A percentile compares a stretch with the other conserved stretches of the same genome.
These are phyloP conservation scores for Enteromius treurensis DNA, from an alignment of 2,797 vertebrate genomes.

Conservation along the genomic window DNA sequence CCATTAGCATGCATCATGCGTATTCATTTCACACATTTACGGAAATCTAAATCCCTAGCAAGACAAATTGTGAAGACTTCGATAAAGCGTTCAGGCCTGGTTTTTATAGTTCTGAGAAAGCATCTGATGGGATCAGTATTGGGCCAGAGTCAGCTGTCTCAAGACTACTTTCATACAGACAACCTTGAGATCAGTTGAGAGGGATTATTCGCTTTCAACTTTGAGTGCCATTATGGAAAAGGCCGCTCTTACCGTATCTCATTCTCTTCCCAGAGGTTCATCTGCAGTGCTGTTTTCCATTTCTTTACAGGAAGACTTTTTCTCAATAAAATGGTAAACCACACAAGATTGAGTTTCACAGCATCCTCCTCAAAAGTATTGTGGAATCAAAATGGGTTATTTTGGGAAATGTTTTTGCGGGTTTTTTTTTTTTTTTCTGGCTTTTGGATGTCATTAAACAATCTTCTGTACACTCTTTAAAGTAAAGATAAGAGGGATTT, in stretches of 20 bases:
- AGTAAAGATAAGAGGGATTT: not conserved
- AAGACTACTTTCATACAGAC: slow-evolving; percentile 67
- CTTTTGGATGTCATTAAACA: not conserved
- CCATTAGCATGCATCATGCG: slow-evolving; percentile 41
- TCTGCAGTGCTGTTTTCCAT: slow-evolving; percentile 65
- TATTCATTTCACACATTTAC: slow-evolving; percentile 60
- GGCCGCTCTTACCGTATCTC: slow-evolving; percentile 60
- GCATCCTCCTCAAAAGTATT: slow-evolving; percentile 40
- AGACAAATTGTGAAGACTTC: slow-evolving; percentile 37
- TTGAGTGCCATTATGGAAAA: slow-evolving; percentile 66
- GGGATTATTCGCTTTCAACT: slow-evolving; percentile 52
- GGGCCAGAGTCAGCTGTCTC: slow-evolving; percentile 60
- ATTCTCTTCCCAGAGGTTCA: slow-evolving; percentile 64
- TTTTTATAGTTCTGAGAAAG: slow-evolving; percentile 65
- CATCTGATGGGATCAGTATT: slow-evolving; percentile 57
- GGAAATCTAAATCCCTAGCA: slow-evolving; percentile 59
- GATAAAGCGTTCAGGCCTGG: slow-evolving; percentile 54
- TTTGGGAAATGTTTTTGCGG: slow-evolving; percentile 31
- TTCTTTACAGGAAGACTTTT: slow-evolving; percentile 55
- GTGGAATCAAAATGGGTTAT: slow-evolving; percentile 33
- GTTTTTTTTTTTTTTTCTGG: not conserved
- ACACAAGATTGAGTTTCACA: slow-evolving; percentile 62
- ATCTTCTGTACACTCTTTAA: not conserved
- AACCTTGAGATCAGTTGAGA: slow-evolving; percentile 61
- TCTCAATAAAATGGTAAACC: slow-evolving; percentile 59